A percentile compares a stretch with the other conserved stretches of the same genome.
Conservation (phyloP, 2,113 vertebrate species). For the Rhinoderma darwinii region DNA sequence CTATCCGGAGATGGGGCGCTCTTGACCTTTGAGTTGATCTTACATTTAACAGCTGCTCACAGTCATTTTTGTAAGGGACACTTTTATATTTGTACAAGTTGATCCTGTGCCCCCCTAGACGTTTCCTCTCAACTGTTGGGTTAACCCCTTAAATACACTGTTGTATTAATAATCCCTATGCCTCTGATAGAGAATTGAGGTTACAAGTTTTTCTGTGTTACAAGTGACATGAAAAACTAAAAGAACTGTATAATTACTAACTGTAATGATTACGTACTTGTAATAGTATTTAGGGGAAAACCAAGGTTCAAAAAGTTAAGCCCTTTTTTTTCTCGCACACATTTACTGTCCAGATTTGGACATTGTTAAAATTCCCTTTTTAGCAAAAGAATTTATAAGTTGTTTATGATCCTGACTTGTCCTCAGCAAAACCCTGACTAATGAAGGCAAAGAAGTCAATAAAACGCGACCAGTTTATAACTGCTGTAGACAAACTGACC, state of each 20-base stretch:
- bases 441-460: constrained; percentile 34
- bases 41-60: too few species aligned
- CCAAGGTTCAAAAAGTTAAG: background rate
- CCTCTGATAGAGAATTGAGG: too few species aligned
- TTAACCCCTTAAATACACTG: too few species aligned
- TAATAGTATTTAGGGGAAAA: background rate
- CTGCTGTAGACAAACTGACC: constrained; percentile 42
- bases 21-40: too few species aligned
- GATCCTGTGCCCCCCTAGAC: too few species aligned
- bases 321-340: background rate
- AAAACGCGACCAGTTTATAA: constrained; percentile 34
- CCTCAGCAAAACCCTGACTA: constrained; percentile 35
- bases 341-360: background rate
- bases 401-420: constrained; percentile 26
- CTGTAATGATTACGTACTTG: background rate
- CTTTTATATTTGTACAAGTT: too few species aligned
- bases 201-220: too few species aligned
- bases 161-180: too few species aligned
- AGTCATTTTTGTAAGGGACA: too few species aligned
- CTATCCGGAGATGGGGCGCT: too few species aligned
- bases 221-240: background rate
- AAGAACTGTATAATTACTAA: background rate
- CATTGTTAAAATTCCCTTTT: constrained; percentile 26
- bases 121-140: too few species aligned
- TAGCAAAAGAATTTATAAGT: constrained; percentile 19